These are phyloP conservation scores for Coranthus polyacanthus DNA, from an alignment of 2,797 vertebrate genomes.

Conservation along the genomic window DNA sequence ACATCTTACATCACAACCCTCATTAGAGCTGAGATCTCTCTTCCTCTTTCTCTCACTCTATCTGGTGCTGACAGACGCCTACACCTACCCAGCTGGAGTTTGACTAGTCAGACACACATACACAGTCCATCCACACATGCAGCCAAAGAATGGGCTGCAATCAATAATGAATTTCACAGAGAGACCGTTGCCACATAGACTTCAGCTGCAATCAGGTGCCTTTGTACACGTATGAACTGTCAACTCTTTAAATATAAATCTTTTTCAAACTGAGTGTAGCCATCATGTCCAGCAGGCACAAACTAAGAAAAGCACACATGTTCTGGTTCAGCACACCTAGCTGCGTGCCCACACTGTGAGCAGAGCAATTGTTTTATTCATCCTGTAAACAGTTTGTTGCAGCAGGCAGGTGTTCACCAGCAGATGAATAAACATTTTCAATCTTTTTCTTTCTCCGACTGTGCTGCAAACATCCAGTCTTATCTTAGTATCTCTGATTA, in stretches of 20 bases:
- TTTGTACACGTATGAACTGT: background rate
- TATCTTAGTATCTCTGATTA: no score
- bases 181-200: background rate
- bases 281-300: background rate
- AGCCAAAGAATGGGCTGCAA: constrained; percentile 14
- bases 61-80: constrained; percentile 24
- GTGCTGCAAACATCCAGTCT: no score
- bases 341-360: background rate
- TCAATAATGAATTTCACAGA: constrained; percentile 22
- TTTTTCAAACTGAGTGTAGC: background rate
- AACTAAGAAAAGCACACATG: background rate
- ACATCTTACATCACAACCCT: constrained; percentile 47
- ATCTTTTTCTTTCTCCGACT: no score
- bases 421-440: no score
- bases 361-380: background rate
- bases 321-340: background rate
- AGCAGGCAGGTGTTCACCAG: background rate
- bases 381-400: background rate
- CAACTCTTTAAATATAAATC: background rate
- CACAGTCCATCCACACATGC: background rate
- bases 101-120: constrained; percentile 31
- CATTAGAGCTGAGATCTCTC: constrained; percentile 40
- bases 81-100: constrained; percentile 39
- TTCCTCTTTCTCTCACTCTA: constrained; percentile 2
- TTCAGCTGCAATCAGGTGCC: constrained; percentile 1